Evolutionary conservation across 2,113 vertebrate genomes (phyloP).

Genomic region (Cnemophilus loriae): DNA sequence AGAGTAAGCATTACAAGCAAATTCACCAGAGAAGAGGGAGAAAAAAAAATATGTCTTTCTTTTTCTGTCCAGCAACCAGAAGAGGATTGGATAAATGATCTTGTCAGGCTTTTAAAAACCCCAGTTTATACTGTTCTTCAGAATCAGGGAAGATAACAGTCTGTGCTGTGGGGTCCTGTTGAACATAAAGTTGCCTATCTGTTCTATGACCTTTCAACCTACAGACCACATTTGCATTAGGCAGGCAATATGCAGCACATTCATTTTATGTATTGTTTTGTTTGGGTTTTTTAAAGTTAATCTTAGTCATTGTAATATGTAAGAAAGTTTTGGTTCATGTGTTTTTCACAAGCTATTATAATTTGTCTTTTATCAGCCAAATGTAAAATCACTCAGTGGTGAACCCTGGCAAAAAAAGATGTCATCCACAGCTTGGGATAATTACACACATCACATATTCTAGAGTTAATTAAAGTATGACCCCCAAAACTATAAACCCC

Average conservation of each 20-base stretch:
- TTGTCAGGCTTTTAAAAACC: constrained; percentile 1
- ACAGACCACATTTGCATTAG: neutral
- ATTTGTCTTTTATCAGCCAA: neutral
- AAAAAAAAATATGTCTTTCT: neutral
- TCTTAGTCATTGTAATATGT: neutral
- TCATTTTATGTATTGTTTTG: neutral
- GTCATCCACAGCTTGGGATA: neutral
- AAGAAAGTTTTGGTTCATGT: neutral
- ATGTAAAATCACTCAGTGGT: neutral
- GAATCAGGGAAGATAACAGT: neutral
- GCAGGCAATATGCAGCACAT: neutral
- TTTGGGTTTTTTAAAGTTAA: neutral
- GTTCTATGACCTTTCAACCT: neutral
- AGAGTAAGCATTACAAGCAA: neutral
- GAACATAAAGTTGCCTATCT: neutral
- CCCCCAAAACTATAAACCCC: neutral
- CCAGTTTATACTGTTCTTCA: neutral
- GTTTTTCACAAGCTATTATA: neutral
- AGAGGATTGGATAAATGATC: neutral
- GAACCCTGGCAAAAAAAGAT: neutral
- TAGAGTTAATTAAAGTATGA: neutral
- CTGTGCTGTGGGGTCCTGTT: neutral
- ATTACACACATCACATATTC: neutral
- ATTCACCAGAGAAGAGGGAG: neutral
- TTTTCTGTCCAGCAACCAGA: neutral